These are phyloP conservation scores for Charadrius vociferus DNA, from an alignment of 2,113 vertebrate species.

Conservation along the genomic window DNA sequence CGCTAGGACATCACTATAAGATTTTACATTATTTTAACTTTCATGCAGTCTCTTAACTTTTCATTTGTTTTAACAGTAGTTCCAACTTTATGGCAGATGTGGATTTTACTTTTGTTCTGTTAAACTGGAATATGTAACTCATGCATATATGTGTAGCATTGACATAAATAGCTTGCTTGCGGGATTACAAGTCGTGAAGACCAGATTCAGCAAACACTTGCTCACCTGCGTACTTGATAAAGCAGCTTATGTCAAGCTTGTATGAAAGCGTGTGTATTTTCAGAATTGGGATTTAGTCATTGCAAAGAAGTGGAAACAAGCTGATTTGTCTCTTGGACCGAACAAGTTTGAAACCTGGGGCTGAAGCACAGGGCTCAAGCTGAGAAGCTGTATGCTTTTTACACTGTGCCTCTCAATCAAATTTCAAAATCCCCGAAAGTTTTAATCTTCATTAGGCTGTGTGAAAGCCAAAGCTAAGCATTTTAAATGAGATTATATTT, in stretches of 20 bases:
- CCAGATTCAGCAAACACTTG: neutral
- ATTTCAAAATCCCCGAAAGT: neutral
- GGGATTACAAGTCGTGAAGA: neutral
- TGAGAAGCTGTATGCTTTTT: neutral
- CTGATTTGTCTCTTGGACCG: neutral
- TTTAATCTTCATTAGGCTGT: neutral
- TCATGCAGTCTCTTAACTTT: neutral
- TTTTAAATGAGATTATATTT: neutral
- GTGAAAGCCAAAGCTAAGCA: neutral
- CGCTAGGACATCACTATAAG: neutral
- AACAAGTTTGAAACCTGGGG: neutral
- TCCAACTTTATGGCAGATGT: neutral
- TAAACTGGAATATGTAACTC: neutral
- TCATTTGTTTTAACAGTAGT: neutral
- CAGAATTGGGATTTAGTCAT: neutral
- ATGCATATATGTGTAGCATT: fast-evolving
- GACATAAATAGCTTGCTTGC: neutral
- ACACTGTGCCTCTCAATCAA: neutral
- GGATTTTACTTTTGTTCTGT: neutral
- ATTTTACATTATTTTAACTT: neutral
- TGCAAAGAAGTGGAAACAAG: neutral
- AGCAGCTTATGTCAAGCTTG: neutral
- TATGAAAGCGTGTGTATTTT: fast-evolving
- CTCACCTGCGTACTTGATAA: neutral
- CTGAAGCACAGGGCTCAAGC: neutral